Conservation (phyloP, 2,888 invertebrate genomes). For the Tiliacea citrago region DNA sequence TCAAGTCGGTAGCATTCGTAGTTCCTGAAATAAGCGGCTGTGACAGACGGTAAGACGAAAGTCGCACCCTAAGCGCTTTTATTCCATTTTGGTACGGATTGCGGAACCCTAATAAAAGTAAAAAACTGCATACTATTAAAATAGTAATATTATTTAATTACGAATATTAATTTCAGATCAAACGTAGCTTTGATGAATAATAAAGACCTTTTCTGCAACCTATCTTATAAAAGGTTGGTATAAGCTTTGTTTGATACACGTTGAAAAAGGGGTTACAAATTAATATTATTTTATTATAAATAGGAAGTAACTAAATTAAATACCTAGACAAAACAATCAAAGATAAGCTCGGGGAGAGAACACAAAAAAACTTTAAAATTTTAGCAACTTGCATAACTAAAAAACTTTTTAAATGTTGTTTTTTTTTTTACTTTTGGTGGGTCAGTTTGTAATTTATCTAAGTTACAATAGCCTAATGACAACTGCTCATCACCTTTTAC, state of each 20-base stretch:
- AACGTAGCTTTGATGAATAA: background rate
- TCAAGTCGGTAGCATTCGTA: background rate
- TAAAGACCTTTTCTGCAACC: conserved; percentile 1
- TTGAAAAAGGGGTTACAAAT: background rate
- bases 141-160: background rate
- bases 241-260: background rate
- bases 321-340: background rate
- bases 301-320: background rate
- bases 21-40: background rate
- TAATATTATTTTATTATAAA: background rate
- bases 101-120: background rate
- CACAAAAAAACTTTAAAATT: background rate
- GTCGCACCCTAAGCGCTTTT: no score
- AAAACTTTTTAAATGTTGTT: background rate
- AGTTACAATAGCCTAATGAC: no score
- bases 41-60: background rate
- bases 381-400: background rate
- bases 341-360: background rate
- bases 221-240: background rate
- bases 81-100: background rate
- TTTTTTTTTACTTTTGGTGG: no score
- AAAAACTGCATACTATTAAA: background rate
- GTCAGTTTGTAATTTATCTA: no score
- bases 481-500: no score
- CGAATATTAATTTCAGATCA: background rate